phyloP scores from a whole-genome alignment of 2,797 vertebrate genomes.

The Vipera latastei region DNA sequence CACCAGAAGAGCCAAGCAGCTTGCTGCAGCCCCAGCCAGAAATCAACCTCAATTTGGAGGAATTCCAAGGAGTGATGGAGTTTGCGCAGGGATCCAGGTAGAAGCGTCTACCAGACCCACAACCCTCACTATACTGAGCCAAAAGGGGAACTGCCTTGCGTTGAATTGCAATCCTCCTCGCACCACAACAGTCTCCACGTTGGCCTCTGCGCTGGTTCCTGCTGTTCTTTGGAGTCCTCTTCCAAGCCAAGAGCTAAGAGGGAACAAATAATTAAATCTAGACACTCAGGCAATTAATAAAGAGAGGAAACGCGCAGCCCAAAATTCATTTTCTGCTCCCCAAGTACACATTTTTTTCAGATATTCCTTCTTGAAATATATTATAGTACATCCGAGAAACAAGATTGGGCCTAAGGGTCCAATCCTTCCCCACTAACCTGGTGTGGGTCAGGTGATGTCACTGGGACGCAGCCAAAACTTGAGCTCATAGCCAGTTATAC shows the following conservation, averaged over 20 bases:
- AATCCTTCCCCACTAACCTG: not conserved
- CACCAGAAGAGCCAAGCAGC: not conserved
- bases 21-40: not conserved
- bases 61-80: not conserved
- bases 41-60: not conserved
- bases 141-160: not conserved
- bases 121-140: not conserved
- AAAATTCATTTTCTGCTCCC: not conserved
- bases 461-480: not conserved
- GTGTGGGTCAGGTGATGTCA: not conserved
- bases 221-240: not conserved
- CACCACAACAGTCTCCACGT: not conserved
- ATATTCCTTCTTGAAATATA: not conserved
- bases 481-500: not conserved
- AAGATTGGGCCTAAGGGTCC: not conserved
- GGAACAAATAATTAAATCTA: not conserved
- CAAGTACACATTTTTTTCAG: not conserved
- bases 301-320: not conserved
- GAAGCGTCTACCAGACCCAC: not conserved
- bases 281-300: not conserved
- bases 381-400: not conserved
- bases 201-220: not conserved
- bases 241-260: not conserved
- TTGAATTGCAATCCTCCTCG: not conserved
- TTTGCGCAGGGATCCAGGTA: not conserved